A percentile compares a stretch with the other conserved stretches of the same genome.
Evolutionary conservation across 2,113 vertebrate genomes (phyloP).

Genomic region (Oncorhynchus keta): DNA sequence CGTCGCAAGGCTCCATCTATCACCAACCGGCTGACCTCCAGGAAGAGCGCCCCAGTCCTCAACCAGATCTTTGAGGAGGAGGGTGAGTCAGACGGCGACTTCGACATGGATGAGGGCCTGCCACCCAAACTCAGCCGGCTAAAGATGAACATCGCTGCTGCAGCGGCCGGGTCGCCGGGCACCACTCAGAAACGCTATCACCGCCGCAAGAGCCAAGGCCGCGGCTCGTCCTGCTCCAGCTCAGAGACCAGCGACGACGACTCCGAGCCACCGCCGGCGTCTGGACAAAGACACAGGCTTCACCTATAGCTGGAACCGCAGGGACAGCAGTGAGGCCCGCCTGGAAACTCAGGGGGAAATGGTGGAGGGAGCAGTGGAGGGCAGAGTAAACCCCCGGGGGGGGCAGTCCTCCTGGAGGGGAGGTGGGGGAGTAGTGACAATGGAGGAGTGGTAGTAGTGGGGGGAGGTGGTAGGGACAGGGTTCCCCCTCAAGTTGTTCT

Average conservation of each 20-base stretch:
- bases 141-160: slow-evolving; percentile 67
- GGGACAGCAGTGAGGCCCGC: slow-evolving; percentile 92
- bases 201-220: slow-evolving; percentile 91
- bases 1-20: slow-evolving; percentile 90
- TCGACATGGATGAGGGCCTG: slow-evolving; percentile 91
- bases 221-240: slow-evolving; percentile 94
- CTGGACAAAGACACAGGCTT: slow-evolving; percentile 90
- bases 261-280: slow-evolving; percentile 86
- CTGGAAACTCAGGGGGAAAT: slow-evolving; percentile 83
- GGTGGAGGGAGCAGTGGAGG: slow-evolving; percentile 74
- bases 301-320: slow-evolving; percentile 85
- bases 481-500: slow-evolving; percentile 79
- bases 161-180: slow-evolving; percentile 77
- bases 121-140: slow-evolving; percentile 93
- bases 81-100: slow-evolving; percentile 93
- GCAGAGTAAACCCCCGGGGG: slow-evolving; percentile 79
- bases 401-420: slow-evolving; percentile 75
- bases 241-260: slow-evolving; percentile 97
- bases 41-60: slow-evolving; percentile 93
- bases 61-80: slow-evolving; percentile 99
- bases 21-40: slow-evolving; percentile 91
- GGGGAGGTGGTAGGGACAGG: slow-evolving; percentile 71
- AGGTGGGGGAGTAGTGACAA: slow-evolving; percentile 75
- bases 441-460: slow-evolving; percentile 71
- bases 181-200: slow-evolving; percentile 90